A percentile compares a stretch with the other conserved stretches of the same genome.
phyloP scores from a whole-genome alignment of 2,113 vertebrate species.

The Chrysochloris asiatica region DNA sequence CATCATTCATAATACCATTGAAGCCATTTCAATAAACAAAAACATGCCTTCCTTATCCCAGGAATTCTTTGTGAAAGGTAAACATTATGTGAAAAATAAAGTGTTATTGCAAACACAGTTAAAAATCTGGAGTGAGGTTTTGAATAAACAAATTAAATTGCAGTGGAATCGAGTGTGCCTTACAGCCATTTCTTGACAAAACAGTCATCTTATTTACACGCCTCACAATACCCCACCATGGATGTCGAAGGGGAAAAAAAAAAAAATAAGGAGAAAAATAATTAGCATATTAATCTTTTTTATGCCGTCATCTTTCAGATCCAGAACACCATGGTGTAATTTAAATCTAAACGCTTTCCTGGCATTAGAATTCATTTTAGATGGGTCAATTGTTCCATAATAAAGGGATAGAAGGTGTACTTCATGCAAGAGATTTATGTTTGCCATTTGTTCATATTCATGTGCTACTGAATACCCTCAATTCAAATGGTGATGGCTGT shows the following conservation, averaged over 20 bases:
- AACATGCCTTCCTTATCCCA: constrained; percentile 86
- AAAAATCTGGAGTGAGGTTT: constrained; percentile 92
- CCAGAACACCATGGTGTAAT: constrained; percentile 99
- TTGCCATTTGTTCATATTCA: constrained; percentile 99
- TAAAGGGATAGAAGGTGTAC: constrained; percentile 99
- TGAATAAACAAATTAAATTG: constrained; percentile 94
- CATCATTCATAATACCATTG: constrained; percentile 88
- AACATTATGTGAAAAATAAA: constrained; percentile 96
- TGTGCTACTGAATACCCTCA: constrained; percentile 99
- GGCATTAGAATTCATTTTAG: constrained; percentile 99
- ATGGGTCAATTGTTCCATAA: constrained; percentile 99
- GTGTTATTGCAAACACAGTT: constrained; percentile 93
- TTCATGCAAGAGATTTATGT: constrained; percentile 99
- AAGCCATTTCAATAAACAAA: constrained; percentile 89
- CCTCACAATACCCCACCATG: constrained; percentile 97
- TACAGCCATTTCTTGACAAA: constrained; percentile 96
- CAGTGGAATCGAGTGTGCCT: constrained; percentile 90
- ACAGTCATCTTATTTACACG: constrained; percentile 99
- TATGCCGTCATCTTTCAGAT: constrained; percentile 99
- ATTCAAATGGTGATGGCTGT: constrained; percentile 99
- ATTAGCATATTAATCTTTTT: constrained; percentile 99
- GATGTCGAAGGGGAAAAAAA: constrained; percentile 90
- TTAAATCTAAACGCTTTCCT: constrained; percentile 99
- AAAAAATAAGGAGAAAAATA: constrained; percentile 98
- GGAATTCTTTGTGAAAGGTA: constrained; percentile 88